phyloP scores from a whole-genome alignment of 2,888 invertebrate species.

The Drosophila eohydei region DNA sequence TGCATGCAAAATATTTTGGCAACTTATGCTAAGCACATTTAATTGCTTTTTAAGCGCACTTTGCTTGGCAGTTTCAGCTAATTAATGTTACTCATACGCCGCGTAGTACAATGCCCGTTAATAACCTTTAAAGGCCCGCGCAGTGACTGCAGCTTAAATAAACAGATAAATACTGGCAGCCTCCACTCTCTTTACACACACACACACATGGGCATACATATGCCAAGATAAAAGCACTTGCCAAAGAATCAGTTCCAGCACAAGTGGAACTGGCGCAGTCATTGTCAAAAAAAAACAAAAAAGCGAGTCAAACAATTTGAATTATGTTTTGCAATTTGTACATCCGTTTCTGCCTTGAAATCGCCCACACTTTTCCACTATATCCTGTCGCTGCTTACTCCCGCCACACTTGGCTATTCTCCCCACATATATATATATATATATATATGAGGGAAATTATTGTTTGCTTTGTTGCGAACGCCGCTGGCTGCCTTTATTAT shows the following conservation, averaged over 20 bases:
- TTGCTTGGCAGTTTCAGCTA: conserved; percentile 67
- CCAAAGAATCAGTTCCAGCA: conserved; percentile 13
- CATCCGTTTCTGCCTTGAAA: conserved; percentile 70
- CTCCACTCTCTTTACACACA: conserved; percentile 8
- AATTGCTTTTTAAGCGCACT: conserved; percentile 83
- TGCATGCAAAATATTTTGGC: conserved; percentile 51
- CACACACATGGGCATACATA: conserved; percentile 26
- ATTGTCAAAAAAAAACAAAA: conserved; percentile 70
- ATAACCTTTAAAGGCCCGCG: conserved; percentile 38
- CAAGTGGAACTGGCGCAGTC: conserved; percentile 65
- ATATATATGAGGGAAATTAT: conserved; percentile 67
- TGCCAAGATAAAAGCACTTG: conserved; percentile 63
- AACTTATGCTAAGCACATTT: conserved; percentile 82
- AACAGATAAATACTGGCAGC: conserved; percentile 26
- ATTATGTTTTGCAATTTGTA: conserved; percentile 82
- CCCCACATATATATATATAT: conserved; percentile 23
- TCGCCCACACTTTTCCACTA: conserved; percentile 37
- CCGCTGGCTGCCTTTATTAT: conserved; percentile 65
- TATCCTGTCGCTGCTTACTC: conserved; percentile 6
- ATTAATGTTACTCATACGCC: conserved; percentile 74
- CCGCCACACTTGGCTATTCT: conserved; percentile 1
- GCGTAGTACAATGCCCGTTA: conserved; percentile 40
- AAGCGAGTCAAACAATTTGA: conserved; percentile 78
- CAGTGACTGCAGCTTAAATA: conserved; percentile 29
- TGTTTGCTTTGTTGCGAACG: conserved; percentile 72